Conservation (phyloP, 2,888 invertebrate genomes). For the Drosophila antonietae region DNA sequence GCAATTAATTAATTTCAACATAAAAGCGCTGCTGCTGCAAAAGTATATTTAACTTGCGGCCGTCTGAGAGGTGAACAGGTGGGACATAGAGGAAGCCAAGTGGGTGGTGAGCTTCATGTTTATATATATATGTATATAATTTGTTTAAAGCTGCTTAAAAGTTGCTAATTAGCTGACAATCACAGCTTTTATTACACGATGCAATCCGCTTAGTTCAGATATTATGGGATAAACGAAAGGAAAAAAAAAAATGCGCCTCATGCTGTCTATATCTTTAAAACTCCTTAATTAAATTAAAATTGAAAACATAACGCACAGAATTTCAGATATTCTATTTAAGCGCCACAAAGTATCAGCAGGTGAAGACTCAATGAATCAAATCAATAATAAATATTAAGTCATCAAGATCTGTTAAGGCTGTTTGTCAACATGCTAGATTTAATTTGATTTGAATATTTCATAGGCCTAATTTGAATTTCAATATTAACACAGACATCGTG, state of each 20-base stretch:
- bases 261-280: constrained; percentile 10
- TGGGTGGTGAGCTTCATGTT: neutral
- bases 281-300: constrained; percentile 25
- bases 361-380: neutral
- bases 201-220: neutral
- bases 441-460: constrained; percentile 31
- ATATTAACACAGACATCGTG: constrained; percentile 31
- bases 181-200: constrained; percentile 27
- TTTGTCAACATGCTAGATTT: neutral
- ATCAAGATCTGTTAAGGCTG: constrained; percentile 2
- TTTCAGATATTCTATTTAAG: constrained; percentile 5
- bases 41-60: constrained; percentile 39
- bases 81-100: neutral
- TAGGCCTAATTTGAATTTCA: constrained; percentile 11
- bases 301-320: neutral
- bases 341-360: neutral
- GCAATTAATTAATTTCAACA: constrained; percentile 75
- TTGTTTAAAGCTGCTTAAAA: constrained; percentile 59
- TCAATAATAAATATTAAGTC: neutral
- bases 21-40: constrained; percentile 55
- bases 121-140: constrained; percentile 7
- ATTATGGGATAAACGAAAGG: constrained; percentile 7
- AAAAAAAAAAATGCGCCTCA: neutral
- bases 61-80: neutral
- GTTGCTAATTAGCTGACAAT: constrained; percentile 59